phyloP scores from a whole-genome alignment of 2,113 vertebrate genomes.

The Mus musculus region DNA sequence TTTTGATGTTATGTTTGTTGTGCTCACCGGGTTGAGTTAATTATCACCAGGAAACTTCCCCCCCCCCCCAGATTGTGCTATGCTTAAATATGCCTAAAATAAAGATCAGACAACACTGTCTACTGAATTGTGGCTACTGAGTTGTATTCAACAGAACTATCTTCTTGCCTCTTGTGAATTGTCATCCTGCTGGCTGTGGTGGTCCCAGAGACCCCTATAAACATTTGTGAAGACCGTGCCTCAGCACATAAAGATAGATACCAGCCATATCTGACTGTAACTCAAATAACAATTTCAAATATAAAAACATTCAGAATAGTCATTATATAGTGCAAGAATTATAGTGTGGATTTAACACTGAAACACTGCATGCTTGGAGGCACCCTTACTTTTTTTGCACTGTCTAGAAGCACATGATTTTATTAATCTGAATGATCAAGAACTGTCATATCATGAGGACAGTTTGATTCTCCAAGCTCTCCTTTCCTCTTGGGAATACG shows the following conservation, averaged over 20 bases:
- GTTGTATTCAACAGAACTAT: neutral
- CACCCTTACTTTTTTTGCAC: neutral
- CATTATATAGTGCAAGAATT: rapidly evolving
- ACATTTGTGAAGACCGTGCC: neutral
- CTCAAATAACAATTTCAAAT: neutral
- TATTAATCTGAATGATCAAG: neutral
- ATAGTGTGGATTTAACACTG: neutral
- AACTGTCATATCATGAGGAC: neutral
- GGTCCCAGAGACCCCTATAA: too few relatives aligned
- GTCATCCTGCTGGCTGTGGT: neutral
- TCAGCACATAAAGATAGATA: neutral
- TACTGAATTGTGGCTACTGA: neutral
- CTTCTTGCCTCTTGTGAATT: neutral
- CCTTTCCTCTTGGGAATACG: rapidly evolving
- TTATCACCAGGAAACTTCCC: neutral
- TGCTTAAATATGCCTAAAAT: neutral
- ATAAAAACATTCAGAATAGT: neutral
- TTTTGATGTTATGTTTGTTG: neutral
- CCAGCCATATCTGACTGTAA: neutral
- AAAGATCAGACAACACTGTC: neutral
- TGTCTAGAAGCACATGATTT: neutral
- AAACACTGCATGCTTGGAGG: neutral
- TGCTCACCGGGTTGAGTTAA: neutral
- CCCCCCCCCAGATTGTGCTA: neutral
- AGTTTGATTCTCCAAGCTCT: neutral